Base-by-base conservation (phyloP, 1,140 invertebrate species). In the Drosophila quadrilineata region DNA sequence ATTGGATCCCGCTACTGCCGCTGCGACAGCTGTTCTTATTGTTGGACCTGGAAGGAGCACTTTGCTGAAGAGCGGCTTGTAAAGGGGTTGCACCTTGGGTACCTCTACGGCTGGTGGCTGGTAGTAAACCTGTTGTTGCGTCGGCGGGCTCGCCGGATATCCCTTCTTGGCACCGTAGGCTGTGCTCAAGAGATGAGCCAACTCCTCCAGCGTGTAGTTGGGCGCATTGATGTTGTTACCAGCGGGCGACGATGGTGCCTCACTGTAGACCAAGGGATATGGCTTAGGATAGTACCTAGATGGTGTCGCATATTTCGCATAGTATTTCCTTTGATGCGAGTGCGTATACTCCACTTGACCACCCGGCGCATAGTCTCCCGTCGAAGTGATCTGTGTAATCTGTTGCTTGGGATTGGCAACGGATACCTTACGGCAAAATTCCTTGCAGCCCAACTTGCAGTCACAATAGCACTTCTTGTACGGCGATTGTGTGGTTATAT, bases 391-490 rank as follows among this genome's bases (percentile, higher is more conserved):
- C 52, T 88, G 87, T 3, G 75, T 85, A 12, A 88, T 45, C 10
- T 88, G 75, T 33, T 87, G 75, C 24, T 70, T 65, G 24, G 84
- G 40, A 21, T 31, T 50, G 6, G 82, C 64, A 16, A 58, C 33
- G 5, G 66, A 35, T 0, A 87, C 77, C 53, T 88, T 88, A 28
- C 87, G 75, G 24, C 87, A 88, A 63, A 88, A 88, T 45, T 88
- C 82, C 72, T 88, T 88, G 67, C 87, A 88, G 33, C 84, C 82
- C 9, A 56, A 21, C 67, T 88, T 88, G 54, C 87, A 88, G 9
- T 88, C 87, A 28, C 75, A 88, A 43, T 88, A 88, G 54, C 87
- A 88, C 29, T 82, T 88, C 43, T 82, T 74, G 28, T 65, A 88
- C 0, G 53, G 19, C 0, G 73, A 43, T 0, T 33, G 29, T 2